These are phyloP conservation scores for Leucozona laternaria DNA, from an alignment of 2,888 invertebrate genomes.

Conservation along the genomic window DNA sequence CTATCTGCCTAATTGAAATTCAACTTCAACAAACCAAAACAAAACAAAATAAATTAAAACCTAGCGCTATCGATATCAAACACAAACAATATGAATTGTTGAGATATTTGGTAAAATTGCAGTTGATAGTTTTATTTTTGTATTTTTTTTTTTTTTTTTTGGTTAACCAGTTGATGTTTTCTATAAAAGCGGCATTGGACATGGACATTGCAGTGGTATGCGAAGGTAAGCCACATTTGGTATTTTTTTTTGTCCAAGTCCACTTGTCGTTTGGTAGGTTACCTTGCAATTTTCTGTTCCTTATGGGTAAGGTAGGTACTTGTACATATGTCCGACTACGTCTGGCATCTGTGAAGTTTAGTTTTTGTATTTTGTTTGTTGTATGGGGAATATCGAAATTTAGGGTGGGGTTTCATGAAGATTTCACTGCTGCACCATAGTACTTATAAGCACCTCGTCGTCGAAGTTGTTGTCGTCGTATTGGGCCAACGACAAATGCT, in stretches of 20 bases:
- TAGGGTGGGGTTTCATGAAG: conserved; percentile 38
- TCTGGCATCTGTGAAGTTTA: conserved; percentile 29
- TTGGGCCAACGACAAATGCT: neutral
- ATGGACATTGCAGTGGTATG: conserved; percentile 49
- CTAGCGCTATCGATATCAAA: conserved; percentile 29
- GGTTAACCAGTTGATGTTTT: conserved; percentile 32
- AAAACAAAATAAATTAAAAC: conserved; percentile 32
- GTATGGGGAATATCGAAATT: conserved; percentile 20
- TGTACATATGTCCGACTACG: conserved; percentile 4
- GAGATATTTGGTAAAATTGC: conserved; percentile 33
- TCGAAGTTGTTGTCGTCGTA: neutral
- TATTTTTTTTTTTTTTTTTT: conserved; percentile 17
- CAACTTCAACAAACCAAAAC: conserved; percentile 16
- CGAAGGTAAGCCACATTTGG: conserved; percentile 56
- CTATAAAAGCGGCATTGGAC: conserved; percentile 36
- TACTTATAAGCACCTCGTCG: neutral
- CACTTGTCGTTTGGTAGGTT: conserved; percentile 44
- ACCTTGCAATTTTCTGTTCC: conserved; percentile 56
- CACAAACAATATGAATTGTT: conserved; percentile 27
- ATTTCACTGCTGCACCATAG: neutral
- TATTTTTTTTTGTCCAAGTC: conserved; percentile 31
- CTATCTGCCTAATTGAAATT: conserved; percentile 46
- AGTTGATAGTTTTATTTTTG: conserved; percentile 26
- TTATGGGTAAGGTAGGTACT: conserved; percentile 33
- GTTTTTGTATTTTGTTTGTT: neutral